Base-by-base conservation (phyloP, 2,888 invertebrate species). In the Aromia moschata region DNA sequence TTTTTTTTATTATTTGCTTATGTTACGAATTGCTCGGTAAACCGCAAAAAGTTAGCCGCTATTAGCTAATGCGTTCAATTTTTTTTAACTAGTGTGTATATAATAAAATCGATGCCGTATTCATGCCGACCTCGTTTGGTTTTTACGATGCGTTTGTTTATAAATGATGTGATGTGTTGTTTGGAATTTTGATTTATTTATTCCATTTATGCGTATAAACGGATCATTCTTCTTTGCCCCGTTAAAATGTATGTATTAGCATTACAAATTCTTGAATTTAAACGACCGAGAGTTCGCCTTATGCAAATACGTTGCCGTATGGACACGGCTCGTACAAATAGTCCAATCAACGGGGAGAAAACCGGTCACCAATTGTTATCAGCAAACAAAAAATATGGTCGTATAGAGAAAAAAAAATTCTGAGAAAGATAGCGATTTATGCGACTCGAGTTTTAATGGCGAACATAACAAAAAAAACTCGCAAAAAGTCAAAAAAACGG, bases 211-310 rank as follows among this genome's bases (percentile, higher is more conserved):
- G 15, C 40, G 40, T 40, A 40, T 40, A 41, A 41, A 41, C 41
- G 17, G 41, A 18, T 41, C 25, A n/a, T n/a, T n/a, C n/a, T n/a
- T n/a, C 25, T 25, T 25, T 25, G 5, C 25, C 25, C 9, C 25
- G 25, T 25, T 25, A 2, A 17, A 41, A 41, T 16, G 9, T 11
- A 1, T 18, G n/a, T 18, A 41, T 41, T 41, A 41, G 41, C 41
- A 41, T 41, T n/a, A 41, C 41, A 41, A 41, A 41, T 41, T 41
- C 11, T n/a, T 10, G n/a, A 41, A 41, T 41, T 41, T 41, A 41
- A 25, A 4, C 25, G 4, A 25, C 9, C 4, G 4, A 25, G 9
- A 41, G 41, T 41, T 41, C 16, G 41, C 18, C 11, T 10, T 41
- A 41, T 41, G 41, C 41, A 41, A 41, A 41, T 41, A n/a, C n/a